phyloP scores from a whole-genome alignment of 2,797 vertebrate species.

The Hylomyscus alleni region DNA sequence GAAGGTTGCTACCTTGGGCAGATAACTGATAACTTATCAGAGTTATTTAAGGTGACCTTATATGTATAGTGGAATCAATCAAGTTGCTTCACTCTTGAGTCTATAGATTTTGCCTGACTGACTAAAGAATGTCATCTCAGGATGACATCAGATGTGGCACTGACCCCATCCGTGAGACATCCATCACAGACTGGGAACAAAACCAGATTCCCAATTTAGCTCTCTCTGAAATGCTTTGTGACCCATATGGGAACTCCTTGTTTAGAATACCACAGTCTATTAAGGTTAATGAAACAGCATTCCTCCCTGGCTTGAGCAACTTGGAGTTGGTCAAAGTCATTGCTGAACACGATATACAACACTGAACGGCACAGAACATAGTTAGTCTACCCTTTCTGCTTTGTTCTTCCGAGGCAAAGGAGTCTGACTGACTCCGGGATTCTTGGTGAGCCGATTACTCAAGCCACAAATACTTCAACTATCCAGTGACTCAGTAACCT shows the following conservation, averaged over 20 bases:
- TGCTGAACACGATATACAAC: constrained; percentile 67
- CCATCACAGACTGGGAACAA: constrained; percentile 29
- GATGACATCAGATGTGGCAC: constrained; percentile 55
- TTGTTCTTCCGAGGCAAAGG: constrained; percentile 72
- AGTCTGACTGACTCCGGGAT: constrained; percentile 75
- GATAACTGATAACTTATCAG: background rate
- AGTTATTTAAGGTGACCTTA: background rate
- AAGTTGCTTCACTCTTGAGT: background rate
- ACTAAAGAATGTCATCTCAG: constrained; percentile 20
- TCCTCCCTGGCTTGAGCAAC: constrained; percentile 49
- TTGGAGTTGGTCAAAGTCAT: constrained; percentile 21
- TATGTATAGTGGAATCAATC: background rate
- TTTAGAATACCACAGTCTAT: constrained; percentile 54
- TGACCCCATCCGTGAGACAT: constrained; percentile 3
- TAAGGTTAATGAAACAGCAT: constrained; percentile 70
- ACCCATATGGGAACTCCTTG: background rate
- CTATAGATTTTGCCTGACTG: background rate
- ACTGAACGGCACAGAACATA: constrained; percentile 50
- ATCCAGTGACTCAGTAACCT: constrained; percentile 88
- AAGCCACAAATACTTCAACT: constrained; percentile 88
- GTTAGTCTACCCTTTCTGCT: constrained; percentile 45
- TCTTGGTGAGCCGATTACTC: constrained; percentile 80
- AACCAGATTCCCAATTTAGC: constrained; percentile 34
- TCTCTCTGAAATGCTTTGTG: background rate
- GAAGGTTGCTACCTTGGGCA: background rate